Evolutionary conservation across 2,888 invertebrate species (phyloP).

Genomic region (Polyommatus icarus): DNA sequence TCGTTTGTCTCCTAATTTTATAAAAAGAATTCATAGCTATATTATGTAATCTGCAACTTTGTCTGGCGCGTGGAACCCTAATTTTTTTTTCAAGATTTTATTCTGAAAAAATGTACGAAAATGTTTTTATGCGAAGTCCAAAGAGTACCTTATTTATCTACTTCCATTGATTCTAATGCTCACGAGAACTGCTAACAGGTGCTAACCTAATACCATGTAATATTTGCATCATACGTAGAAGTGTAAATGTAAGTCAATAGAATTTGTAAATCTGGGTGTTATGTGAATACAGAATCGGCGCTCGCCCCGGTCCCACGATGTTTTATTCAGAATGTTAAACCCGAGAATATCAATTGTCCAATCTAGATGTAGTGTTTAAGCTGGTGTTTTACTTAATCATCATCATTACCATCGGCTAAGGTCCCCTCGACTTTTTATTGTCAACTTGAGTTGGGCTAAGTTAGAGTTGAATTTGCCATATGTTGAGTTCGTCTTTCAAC

Average conservation of each 20-base stretch:
- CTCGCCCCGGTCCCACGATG: neutral
- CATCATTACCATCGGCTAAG: neutral
- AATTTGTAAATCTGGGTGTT: conserved; percentile 23
- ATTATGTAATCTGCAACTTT: too few relatives aligned
- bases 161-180: conserved; percentile 26
- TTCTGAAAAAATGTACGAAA: too few relatives aligned
- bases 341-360: conserved; percentile 41
- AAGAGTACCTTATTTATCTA: too few relatives aligned
- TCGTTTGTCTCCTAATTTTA: too few relatives aligned
- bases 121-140: too few relatives aligned
- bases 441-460: neutral
- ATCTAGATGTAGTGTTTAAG: conserved; percentile 50
- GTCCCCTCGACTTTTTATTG: neutral
- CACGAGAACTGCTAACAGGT: conserved; percentile 12
- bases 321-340: conserved; percentile 12
- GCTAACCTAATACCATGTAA: conserved; percentile 26
- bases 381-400: neutral
- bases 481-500: too few relatives aligned
- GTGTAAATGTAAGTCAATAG: conserved; percentile 29
- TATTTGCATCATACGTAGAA: conserved; percentile 31
- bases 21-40: too few relatives aligned
- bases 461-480: too few relatives aligned
- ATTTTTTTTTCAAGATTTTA: too few relatives aligned
- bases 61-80: too few relatives aligned
- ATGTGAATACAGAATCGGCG: conserved; percentile 4